Base-by-base conservation (phyloP, 2,888 invertebrate species). In the Coenonympha arcania region DNA sequence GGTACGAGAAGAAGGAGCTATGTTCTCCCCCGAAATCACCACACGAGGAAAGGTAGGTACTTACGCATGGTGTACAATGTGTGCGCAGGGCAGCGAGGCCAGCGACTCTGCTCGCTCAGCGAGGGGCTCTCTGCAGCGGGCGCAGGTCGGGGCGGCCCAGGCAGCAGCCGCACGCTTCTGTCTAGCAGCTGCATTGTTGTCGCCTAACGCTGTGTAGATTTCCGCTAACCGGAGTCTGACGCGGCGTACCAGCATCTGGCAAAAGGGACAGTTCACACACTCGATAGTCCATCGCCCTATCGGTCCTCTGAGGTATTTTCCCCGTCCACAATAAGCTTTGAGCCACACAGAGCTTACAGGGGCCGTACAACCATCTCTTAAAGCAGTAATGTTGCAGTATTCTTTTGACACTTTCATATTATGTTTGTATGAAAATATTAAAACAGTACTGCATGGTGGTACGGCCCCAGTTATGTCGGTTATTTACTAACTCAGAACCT, bases 81-180 rank as follows among this genome's bases (percentile, higher is more conserved):
- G 95, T 2, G 94, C 92, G 79, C 95, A 96, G 2, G 95, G 94
- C 59, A 95, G 80, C 11, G 93, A 92, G 61, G 95, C 95, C 34
- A 95, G 83, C 13, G 84, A 78, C 58, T 82, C 79, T 0, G 84
- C 69, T 4, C 73, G 65, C 5, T 76, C 77, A 0, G 91, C 90
- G 57, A 95, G 91, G 1, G 92, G 90, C 57, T 93, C 91, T 50
- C 94, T 91, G 70, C 95, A 95, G 4, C 92, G 90, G 1, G 94
- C 95, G 68, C 96, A 96, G 31, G 90, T 89, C 2, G 96, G 88
- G 56, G 95, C 86, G 1, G 62, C 70, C 58, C 89, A 89, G 1
- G 87, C 84, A 58, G 93, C 94, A 0, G 93, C 93, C 48, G 94
- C 90, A 39, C 92, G 88, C 60, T 90, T 90, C 76, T 94, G 93